Evolutionary conservation across 2,113 vertebrate species (phyloP), one percentile per base, ranked within the genome.

Genomic region (Nesoenas mayeri): DNA sequence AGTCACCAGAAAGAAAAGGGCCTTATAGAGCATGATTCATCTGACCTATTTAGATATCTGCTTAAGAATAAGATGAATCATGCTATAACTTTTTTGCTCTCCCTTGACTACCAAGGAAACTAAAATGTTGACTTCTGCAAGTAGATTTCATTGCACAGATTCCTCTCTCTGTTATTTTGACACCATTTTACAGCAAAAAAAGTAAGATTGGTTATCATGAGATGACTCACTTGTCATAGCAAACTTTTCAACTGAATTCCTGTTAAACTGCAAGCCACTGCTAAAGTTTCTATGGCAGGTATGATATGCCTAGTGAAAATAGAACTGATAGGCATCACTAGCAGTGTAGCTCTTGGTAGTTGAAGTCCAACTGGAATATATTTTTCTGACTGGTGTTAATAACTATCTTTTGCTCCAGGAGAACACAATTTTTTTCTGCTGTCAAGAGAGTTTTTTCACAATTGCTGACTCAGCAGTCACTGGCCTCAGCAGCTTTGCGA

Each of bases 11-110:
- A 66, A 96, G 69, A 95, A 93, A 91, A 89, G 61, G 54, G 48
- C 53, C 44, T 94, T 91, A 64, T 32, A 79, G 29, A 93, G 26
- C 8, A 75, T 96, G 92, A 96, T 74, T 95, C 93, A 96, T 91
- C 78, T 95, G 93, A 93, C 90, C 92, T 96, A 96, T 88, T 94
- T 89, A 95, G 74, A 82, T 93, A 89, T 21, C 88, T 93, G 15
- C 66, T 94, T 79, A 88, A 84, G 93, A 93, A 82, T 67, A 91
- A 89, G 57, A 94, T 97, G 89, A 97, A 82, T 95, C 88, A 95
- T 72, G 40, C n/a, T 82, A 2, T 69, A 82, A 89, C 15, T 25
- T 85, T 79, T 82, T 74, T 38, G 24, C 7, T 44, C 44, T 93
- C 36, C 28, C 15, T 61, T 90, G 54, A 57, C 71, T 95, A 34